Base-by-base conservation (phyloP, 2,113 vertebrate species). In the Sinosuthora webbiana region DNA sequence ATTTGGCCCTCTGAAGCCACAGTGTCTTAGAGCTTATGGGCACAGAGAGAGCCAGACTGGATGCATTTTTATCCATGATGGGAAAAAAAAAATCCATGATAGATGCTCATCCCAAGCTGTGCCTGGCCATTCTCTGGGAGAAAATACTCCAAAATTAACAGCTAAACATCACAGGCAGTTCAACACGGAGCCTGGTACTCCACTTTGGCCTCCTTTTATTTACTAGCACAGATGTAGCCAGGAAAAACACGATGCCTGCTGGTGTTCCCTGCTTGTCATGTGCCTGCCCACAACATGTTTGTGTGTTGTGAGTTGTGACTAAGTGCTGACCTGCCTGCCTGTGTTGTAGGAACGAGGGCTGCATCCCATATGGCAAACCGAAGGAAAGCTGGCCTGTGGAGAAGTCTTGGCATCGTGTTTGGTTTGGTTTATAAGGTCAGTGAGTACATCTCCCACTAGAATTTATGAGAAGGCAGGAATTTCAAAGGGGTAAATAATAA, bases 391-490 rank as follows among this genome's bases (percentile, higher is more conserved):
- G 89, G 71, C 68, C 79, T 37, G 39, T 9, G 62, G 71, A 67
- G 55, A 65, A 41, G 25, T 24, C 89, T 93, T 95, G 91, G 89
- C 93, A 83, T 41, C 2, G 1, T 8, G 35, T 83, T 94, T 80
- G 71, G 35, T n/a, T 82, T 62, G 13, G 28, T n/a, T 84, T 89
- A 33, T 5, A 8, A 93, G 89, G 91, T 93, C 93, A 87, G 49
- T 2, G 47, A 80, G 64, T 45, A 16, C 35, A 56, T 49, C 79
- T 81, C 65, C 83, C 50, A 28, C 41, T 49, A 73, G 81, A 22
- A 59, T 94, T 95, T 84, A 82, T 89, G 86, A 94, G 91, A 71
- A 89, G 35, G 62, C 70, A 95, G 83, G 78, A 91, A 95, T 89
- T 73, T 69, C 74, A 78, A 89, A 89, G 44, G n/a, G 65, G n/a